A percentile compares a stretch with the other conserved stretches of the same genome.
phyloP scores from a whole-genome alignment of 2,888 invertebrate genomes.

The Thecophora atra region DNA sequence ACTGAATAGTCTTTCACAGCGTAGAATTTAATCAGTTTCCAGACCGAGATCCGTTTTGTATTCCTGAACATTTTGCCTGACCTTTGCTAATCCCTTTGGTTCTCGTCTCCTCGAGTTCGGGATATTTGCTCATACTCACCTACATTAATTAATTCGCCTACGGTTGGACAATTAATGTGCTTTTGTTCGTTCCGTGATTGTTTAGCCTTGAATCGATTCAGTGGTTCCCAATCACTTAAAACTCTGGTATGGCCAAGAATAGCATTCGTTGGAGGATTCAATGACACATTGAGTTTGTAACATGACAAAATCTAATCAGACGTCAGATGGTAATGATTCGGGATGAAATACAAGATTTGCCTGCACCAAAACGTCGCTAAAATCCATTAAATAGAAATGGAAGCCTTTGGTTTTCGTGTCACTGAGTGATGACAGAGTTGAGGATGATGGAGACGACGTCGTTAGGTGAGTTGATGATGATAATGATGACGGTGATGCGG shows the following conservation, averaged over 20 bases:
- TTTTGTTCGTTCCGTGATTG: slow-evolving; percentile 27
- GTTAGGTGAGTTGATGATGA: too few species aligned
- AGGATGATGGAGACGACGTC: too few species aligned
- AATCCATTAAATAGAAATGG: slow-evolving; percentile 21
- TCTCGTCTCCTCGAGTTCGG: background rate
- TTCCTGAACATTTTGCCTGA: background rate
- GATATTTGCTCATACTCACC: background rate
- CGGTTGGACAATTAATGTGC: slow-evolving; percentile 40
- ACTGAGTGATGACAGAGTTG: background rate
- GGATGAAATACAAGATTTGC: slow-evolving; percentile 22
- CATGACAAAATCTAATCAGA: background rate
- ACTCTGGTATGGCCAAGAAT: too few species aligned
- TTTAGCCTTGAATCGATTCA: background rate
- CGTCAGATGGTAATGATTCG: too few species aligned
- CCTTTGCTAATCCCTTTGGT: background rate
- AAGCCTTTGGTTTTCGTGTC: slow-evolving; percentile 23
- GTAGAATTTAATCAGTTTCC: too few species aligned
- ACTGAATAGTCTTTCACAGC: too few species aligned
- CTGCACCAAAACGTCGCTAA: background rate
- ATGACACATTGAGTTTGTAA: background rate
- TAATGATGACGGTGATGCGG: too few species aligned
- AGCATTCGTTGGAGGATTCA: background rate
- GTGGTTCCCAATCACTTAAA: background rate
- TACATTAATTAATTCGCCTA: slow-evolving; percentile 40
- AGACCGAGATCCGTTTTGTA: too few species aligned